phyloP scores from a whole-genome alignment of 2,113 vertebrate species.

The Leiothrix lutea region DNA sequence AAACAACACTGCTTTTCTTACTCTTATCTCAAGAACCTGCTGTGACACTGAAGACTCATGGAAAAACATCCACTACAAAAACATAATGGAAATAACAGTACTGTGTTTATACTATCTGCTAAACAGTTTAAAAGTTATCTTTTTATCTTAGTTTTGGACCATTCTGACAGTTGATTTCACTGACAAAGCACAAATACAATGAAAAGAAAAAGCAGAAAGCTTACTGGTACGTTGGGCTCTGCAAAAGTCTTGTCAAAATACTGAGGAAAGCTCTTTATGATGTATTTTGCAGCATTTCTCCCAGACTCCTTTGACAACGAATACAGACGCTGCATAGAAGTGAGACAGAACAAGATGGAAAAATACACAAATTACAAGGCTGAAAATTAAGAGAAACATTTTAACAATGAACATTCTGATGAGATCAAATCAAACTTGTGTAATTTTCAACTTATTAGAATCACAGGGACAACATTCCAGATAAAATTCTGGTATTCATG shows the following conservation, averaged over 20 bases:
- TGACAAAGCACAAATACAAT: not conserved
- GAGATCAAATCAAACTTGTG: not conserved
- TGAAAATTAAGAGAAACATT: not conserved
- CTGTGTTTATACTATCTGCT: not conserved
- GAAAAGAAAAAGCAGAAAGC: not conserved
- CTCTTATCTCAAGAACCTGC: not conserved
- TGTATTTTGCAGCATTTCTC: conserved; percentile 84
- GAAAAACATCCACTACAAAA: not conserved
- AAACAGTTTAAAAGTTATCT: not conserved
- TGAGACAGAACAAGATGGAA: not conserved
- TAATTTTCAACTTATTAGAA: not conserved
- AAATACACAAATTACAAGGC: not conserved
- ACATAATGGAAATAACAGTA: not conserved
- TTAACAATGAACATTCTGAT: not conserved
- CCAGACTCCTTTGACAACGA: conserved; percentile 87
- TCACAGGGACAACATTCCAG: not conserved
- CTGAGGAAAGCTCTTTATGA: conserved; percentile 83
- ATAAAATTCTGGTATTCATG: not conserved
- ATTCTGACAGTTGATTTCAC: not conserved
- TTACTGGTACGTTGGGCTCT: conserved; percentile 89
- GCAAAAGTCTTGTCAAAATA: conserved; percentile 89
- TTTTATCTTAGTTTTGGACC: not conserved
- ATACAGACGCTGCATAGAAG: conserved; percentile 76
- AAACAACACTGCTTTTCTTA: not conserved
- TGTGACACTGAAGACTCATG: not conserved